Base-by-base conservation (phyloP, 2,113 vertebrate genomes). In the Rissa tridactyla region DNA sequence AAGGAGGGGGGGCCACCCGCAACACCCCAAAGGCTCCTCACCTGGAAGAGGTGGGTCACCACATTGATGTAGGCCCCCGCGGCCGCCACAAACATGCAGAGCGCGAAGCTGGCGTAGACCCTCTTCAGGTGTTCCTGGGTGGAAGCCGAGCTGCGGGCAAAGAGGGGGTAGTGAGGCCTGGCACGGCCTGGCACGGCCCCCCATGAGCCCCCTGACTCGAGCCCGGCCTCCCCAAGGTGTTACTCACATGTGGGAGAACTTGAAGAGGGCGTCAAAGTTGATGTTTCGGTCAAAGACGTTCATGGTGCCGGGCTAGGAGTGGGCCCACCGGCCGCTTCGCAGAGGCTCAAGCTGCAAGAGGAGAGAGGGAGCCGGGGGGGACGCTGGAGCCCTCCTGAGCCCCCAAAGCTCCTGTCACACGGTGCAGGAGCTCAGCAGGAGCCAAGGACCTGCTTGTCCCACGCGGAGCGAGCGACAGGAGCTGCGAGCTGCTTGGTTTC, bases 61-160 rank as follows among this genome's bases (percentile, higher is more conserved):
- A 99, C 98, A 13, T 99, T 99, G 94, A 99, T 60, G 36, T 99
- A 99, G 72, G 99, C 98, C 9, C 99, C 99, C 0, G 98, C 98
- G 0, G 99, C 98, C 0, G 99, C 99, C 97, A 99, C 97, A 3
- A 99, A 98, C 99, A 99, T 99, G 86, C 99, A 99, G 10, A 99
- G 86, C 13, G 99, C 99, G 44, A 99, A 98, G 93, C 99, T 99
- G 97, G 99, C 98, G 58, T 99, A 99, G 65, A 99, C 99, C 97
- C 98, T 99, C 98, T 99, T 99, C 98, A 99, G 97, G 97, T 99
- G 99, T 97, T 99, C 98, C 98, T 99, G 99, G 88, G 99, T 99
- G 32, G 99, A 99, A 34, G 98, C 97, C 15, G 99, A 99, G 97
- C 99, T 99, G 97, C 2, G 44, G 91, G 84, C 15, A 9, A 86